Conservation (phyloP, 2,888 invertebrate species). For the Hirtodrosophila histrioides region DNA sequence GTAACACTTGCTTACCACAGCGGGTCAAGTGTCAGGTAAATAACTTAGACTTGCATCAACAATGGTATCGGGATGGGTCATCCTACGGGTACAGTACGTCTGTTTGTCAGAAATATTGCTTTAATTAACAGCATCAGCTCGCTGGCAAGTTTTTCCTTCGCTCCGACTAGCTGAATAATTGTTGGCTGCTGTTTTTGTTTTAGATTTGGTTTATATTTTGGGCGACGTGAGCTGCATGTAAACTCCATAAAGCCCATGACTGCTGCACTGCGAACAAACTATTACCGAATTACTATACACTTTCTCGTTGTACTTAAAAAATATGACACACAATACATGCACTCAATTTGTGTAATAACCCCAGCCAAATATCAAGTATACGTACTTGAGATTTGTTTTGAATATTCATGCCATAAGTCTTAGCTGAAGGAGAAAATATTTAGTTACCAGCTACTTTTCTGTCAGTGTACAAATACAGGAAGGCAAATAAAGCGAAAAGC, state of each 20-base stretch:
- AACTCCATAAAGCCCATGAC: slow-evolving; percentile 18
- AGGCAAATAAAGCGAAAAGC: slow-evolving; percentile 54
- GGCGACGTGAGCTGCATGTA: slow-evolving; percentile 55
- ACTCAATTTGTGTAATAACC: no score
- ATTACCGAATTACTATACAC: no score
- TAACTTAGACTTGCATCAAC: slow-evolving; percentile 4
- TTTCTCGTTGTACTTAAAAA: no score
- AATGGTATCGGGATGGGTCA: background rate
- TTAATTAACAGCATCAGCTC: slow-evolving; percentile 29
- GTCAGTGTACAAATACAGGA: background rate
- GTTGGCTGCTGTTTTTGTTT: slow-evolving; percentile 13
- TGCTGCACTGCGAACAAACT: no score
- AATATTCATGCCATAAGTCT: no score
- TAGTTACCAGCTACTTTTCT: background rate
- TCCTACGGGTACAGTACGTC: background rate
- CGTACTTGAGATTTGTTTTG: no score
- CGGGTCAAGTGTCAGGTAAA: slow-evolving; percentile 40
- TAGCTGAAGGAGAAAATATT: no score
- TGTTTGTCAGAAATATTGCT: slow-evolving; percentile 12
- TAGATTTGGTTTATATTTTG: slow-evolving; percentile 51
- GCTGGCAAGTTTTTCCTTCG: slow-evolving; percentile 5
- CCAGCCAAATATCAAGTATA: no score
- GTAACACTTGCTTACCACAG: slow-evolving; percentile 38
- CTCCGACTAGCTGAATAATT: slow-evolving; percentile 8
- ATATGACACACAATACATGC: no score